Conservation (phyloP, 2,888 invertebrate genomes). For the Catotricha subobsoleta region DNA sequence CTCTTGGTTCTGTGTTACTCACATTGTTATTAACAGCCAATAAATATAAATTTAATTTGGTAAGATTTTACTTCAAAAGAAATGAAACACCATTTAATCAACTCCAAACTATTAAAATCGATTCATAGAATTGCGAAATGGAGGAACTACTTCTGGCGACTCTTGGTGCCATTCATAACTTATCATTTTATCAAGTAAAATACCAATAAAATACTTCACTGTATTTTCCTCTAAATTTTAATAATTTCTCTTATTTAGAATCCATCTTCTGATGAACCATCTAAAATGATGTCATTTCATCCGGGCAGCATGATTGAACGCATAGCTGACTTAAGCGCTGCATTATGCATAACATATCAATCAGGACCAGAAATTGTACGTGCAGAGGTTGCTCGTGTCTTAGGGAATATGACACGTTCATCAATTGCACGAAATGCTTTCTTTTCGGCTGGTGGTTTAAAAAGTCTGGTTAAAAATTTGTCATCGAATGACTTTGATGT, state of each 20-base stretch:
- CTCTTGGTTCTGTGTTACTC: constrained; percentile 29
- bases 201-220: background rate
- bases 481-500: constrained; percentile 45
- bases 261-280: constrained; percentile 7
- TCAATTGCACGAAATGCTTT: constrained; percentile 44
- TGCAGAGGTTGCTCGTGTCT: constrained; percentile 57
- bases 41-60: constrained; percentile 11
- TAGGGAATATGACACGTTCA: constrained; percentile 65
- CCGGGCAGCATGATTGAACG: constrained; percentile 20
- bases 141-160: constrained; percentile 62
- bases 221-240: background rate
- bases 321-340: constrained; percentile 19
- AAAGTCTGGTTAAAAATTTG: constrained; percentile 37
- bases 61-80: background rate
- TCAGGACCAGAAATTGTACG: constrained; percentile 24
- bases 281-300: constrained; percentile 9
- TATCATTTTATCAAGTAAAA: constrained; percentile 48
- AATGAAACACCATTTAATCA: background rate
- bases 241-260: background rate
- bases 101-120: background rate
- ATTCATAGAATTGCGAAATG: constrained; percentile 19
- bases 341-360: constrained; percentile 19
- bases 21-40: constrained; percentile 17
- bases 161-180: constrained; percentile 65
- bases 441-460: constrained; percentile 45